These are phyloP conservation scores for Zaprionus tsacasi DNA, from an alignment of 1,140 invertebrate genomes.

Conservation along the genomic window DNA sequence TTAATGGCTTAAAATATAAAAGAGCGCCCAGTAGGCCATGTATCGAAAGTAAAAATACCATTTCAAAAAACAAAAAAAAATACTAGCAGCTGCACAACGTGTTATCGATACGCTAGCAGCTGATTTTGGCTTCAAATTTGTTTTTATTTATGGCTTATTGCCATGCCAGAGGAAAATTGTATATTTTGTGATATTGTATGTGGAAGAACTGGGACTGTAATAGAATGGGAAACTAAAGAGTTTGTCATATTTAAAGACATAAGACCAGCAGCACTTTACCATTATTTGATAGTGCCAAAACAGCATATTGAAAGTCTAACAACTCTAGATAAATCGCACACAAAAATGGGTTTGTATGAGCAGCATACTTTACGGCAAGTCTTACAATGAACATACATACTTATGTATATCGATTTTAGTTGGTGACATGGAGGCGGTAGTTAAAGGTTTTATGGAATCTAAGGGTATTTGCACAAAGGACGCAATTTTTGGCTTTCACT, in stretches of 20 bases:
- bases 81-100: background rate
- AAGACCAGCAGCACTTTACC: slow-evolving; percentile 91
- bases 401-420: background rate
- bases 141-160: background rate
- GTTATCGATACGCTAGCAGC: background rate
- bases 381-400: background rate
- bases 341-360: slow-evolving; percentile 86
- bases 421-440: slow-evolving; percentile 37
- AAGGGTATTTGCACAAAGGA: slow-evolving; percentile 86
- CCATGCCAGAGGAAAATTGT: slow-evolving; percentile 82
- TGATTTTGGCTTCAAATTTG: slow-evolving; percentile 1
- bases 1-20: background rate
- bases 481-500: slow-evolving; percentile 93
- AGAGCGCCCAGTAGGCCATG: background rate
- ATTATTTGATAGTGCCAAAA: slow-evolving; percentile 92
- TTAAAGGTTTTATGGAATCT: slow-evolving; percentile 33
- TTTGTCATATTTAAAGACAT: slow-evolving; percentile 93
- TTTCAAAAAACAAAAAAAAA: background rate
- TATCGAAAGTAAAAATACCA: background rate
- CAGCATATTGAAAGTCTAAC: slow-evolving; percentile 91
- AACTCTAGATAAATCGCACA: slow-evolving; percentile 87
- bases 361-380: background rate
- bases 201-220: slow-evolving; percentile 86
- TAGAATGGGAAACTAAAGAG: slow-evolving; percentile 90
- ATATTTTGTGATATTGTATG: slow-evolving; percentile 90